phyloP scores from a whole-genome alignment of 1,140 invertebrate species.

The Cyrtorhinus lividipennis region DNA sequence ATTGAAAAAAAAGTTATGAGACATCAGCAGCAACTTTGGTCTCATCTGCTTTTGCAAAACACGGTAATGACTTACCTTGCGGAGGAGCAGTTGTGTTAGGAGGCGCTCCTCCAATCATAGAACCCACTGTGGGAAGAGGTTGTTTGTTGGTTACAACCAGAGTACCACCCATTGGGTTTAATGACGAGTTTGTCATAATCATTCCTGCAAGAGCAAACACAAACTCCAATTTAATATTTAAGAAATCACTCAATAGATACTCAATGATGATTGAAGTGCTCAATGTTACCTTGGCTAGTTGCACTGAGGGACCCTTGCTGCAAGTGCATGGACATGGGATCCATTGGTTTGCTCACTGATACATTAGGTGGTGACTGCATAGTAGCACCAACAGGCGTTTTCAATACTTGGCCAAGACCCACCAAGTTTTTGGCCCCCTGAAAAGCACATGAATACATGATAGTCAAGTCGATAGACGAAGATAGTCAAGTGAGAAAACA shows the following conservation, averaged over 20 bases:
- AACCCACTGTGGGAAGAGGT: slow-evolving; percentile 31
- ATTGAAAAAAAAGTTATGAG: too few relatives aligned
- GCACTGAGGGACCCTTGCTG: slow-evolving; percentile 16
- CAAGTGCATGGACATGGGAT: slow-evolving; percentile 32
- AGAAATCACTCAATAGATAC: too few relatives aligned
- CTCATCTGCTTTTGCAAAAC: too few relatives aligned
- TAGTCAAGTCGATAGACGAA: too few relatives aligned
- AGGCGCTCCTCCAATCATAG: slow-evolving; percentile 30
- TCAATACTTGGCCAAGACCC: slow-evolving; percentile 48
- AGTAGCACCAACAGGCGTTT: slow-evolving; percentile 52
- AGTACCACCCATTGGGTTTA: slow-evolving; percentile 41
- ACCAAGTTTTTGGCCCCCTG: slow-evolving; percentile 60
- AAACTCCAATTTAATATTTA: too few relatives aligned
- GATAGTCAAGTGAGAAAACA: too few relatives aligned
- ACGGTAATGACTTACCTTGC: slow-evolving; percentile 19
- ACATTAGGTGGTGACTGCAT: slow-evolving; percentile 68
- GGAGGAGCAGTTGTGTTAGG: slow-evolving; percentile 22
- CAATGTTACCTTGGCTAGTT: slow-evolving; percentile 10
- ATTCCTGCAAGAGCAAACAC: slow-evolving; percentile 40
- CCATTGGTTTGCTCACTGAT: slow-evolving; percentile 40
- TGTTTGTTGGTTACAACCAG: slow-evolving; percentile 52
- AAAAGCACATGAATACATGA: too few relatives aligned
- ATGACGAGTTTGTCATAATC: slow-evolving; percentile 48
- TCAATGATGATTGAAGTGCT: too few relatives aligned
- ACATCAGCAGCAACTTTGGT: too few relatives aligned